These are phyloP conservation scores for Cossypha heuglini DNA, from an alignment of 2,797 vertebrate species.

Conservation along the genomic window DNA sequence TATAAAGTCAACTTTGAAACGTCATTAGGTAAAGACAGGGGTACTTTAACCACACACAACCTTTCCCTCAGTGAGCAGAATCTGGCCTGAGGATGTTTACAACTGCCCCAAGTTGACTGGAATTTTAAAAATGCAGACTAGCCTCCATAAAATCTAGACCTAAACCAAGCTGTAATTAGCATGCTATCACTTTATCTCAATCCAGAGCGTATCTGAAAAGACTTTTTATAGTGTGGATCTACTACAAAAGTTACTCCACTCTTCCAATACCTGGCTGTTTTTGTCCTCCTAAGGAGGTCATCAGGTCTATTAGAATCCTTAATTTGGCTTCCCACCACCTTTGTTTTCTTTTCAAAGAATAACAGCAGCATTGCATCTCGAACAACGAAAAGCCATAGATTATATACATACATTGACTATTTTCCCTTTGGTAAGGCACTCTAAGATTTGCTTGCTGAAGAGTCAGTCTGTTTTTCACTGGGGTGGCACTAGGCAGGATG, in stretches of 20 bases:
- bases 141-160: not conserved
- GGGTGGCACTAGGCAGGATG: not conserved
- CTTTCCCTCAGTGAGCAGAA: not conserved
- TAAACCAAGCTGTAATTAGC: not conserved
- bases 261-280: not conserved
- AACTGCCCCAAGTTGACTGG: not conserved
- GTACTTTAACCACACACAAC: not conserved
- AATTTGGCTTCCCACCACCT: not conserved
- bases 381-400: not conserved
- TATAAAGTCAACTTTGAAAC: not conserved
- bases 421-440: not conserved
- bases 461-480: not conserved
- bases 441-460: not conserved
- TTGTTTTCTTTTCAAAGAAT: not conserved
- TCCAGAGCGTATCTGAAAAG: not conserved
- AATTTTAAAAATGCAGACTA: slow-evolving; percentile 21
- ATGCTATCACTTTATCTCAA: not conserved
- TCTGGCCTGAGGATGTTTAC: not conserved
- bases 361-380: not conserved
- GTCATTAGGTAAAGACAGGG: not conserved
- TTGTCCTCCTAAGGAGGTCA: not conserved
- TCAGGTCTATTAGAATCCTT: not conserved
- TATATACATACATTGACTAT: not conserved
- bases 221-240: not conserved
- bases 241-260: not conserved